Conservation (phyloP, 2,888 invertebrate genomes). For the Tromatobia lineatoria region DNA sequence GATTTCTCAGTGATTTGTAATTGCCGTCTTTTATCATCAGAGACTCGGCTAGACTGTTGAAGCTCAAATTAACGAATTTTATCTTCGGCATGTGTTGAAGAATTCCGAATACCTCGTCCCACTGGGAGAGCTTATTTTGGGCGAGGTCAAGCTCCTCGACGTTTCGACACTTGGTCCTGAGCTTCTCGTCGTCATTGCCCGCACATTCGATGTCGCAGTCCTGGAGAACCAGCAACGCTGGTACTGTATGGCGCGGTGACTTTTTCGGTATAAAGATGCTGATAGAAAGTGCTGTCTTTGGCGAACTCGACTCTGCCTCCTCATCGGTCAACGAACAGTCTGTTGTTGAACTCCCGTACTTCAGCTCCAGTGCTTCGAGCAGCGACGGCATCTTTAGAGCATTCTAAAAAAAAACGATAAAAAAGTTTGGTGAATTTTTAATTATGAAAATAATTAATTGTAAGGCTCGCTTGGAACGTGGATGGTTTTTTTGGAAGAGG, state of each 20-base stretch:
- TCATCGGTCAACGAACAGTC: slow-evolving; percentile 87
- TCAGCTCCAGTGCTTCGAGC: slow-evolving; percentile 95
- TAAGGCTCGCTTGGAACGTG: too few relatives aligned
- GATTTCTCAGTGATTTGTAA: slow-evolving; percentile 87
- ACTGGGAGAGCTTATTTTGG: slow-evolving; percentile 95
- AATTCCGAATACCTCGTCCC: slow-evolving; percentile 96
- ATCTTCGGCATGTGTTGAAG: slow-evolving; percentile 95
- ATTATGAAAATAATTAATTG: neutral
- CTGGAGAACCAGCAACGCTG: slow-evolving; percentile 94
- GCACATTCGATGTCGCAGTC: slow-evolving; percentile 97
- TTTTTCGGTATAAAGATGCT: slow-evolving; percentile 95
- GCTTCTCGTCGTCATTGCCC: slow-evolving; percentile 91
- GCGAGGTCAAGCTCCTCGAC: slow-evolving; percentile 98
- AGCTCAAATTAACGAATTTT: slow-evolving; percentile 96
- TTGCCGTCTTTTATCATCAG: slow-evolving; percentile 86
- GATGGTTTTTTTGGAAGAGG: too few relatives aligned
- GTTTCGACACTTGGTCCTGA: slow-evolving; percentile 93
- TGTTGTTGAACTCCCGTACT: slow-evolving; percentile 90
- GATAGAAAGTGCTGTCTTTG: slow-evolving; percentile 89
- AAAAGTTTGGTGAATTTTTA: neutral
- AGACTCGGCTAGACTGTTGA: slow-evolving; percentile 93
- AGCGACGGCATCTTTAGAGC: slow-evolving; percentile 92
- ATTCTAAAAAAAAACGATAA: slow-evolving; percentile 74
- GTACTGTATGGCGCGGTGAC: slow-evolving; percentile 92
- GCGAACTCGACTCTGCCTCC: slow-evolving; percentile 86